Base-by-base conservation (phyloP, 2,797 vertebrate genomes). In the Sebastiscus albofasciatus region DNA sequence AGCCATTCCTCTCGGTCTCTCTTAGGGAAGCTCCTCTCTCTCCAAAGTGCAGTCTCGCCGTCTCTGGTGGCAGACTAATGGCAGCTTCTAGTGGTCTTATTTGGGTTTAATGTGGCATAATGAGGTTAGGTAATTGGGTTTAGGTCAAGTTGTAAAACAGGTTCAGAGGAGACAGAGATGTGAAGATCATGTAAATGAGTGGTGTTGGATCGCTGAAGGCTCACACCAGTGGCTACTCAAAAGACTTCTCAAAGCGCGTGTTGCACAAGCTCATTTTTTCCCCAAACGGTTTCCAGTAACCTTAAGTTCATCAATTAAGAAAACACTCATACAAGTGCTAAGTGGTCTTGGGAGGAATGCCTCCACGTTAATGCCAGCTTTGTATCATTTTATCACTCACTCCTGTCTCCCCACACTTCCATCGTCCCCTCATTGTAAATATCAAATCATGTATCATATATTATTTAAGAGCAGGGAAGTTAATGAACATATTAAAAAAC, bases 41-140 rank as follows among this genome's bases (percentile, higher is more conserved):
- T 89, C 93, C 82, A 90, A 94, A 95, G 94, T 94, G 94, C 83
- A 85, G 79, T 82, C 86, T 84, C 73, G 79, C 93, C 87, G 90
- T 95, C 90, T 91, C 87, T 87, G 83, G 91, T 79, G 88, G 85
- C 93, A 92, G 92, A 95, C 90, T 95, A 95, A 96, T 94, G 90
- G 93, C 87, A 80, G 88, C 89, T 93, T 95, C 91, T 89, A 88
- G 83, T 91, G 89, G 91, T 91, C 93, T 96, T 96, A 95, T 96
- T 96, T 96, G 92, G 91, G 93, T 95, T 95, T 96, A 96, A 96
- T 96, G 95, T 94, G 94, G 93, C 94, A 94, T 96, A 96, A 95
- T 96, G 94, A 95, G 94, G 89, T 93, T 90, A 94, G 93, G 92
- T 95, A 96, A 96, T 95, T 95, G 94, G 93, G 93, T 94, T 95